Conservation (phyloP, 2,113 vertebrate species). For the Myxocyprinus asiaticus region DNA sequence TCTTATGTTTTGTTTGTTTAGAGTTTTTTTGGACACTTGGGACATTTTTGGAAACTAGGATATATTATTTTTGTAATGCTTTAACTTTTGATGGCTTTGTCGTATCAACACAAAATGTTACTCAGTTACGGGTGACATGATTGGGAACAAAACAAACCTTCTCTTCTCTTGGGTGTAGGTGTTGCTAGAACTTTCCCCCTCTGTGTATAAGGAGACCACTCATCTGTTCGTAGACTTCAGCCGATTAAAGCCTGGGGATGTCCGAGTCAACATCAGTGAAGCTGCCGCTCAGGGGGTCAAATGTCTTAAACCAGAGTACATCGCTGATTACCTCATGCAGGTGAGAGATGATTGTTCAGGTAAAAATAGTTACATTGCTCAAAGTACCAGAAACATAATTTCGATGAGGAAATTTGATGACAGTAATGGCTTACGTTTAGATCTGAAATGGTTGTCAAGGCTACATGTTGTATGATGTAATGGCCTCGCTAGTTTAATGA, state of each 20-base stretch:
- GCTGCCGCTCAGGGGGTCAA: constrained; percentile 80
- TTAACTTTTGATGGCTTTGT: too few relatives aligned
- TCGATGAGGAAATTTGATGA: background rate
- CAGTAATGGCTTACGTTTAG: background rate
- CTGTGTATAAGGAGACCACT: constrained; percentile 83
- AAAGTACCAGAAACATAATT: too few relatives aligned
- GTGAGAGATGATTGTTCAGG: constrained; percentile 59
- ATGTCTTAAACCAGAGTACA: constrained; percentile 93
- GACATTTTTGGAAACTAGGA: too few relatives aligned
- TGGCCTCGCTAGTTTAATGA: background rate
- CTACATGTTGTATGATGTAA: background rate
- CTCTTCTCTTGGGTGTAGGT: constrained; percentile 74
- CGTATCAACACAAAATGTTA: too few relatives aligned
- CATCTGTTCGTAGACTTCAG: constrained; percentile 92
- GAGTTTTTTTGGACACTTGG: too few relatives aligned
- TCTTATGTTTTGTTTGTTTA: too few relatives aligned
- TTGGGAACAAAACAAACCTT: background rate
- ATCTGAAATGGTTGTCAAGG: background rate
- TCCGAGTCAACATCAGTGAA: constrained; percentile 77
- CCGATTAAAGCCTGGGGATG: constrained; percentile 84
- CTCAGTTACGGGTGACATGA: too few relatives aligned
- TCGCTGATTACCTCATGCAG: constrained; percentile 96
- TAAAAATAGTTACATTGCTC: background rate
- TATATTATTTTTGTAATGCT: too few relatives aligned
- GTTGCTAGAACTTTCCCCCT: constrained; percentile 76